These are phyloP conservation scores for Amphibalanus amphitrite DNA, from an alignment of 1,140 invertebrate species.

Conservation along the genomic window DNA sequence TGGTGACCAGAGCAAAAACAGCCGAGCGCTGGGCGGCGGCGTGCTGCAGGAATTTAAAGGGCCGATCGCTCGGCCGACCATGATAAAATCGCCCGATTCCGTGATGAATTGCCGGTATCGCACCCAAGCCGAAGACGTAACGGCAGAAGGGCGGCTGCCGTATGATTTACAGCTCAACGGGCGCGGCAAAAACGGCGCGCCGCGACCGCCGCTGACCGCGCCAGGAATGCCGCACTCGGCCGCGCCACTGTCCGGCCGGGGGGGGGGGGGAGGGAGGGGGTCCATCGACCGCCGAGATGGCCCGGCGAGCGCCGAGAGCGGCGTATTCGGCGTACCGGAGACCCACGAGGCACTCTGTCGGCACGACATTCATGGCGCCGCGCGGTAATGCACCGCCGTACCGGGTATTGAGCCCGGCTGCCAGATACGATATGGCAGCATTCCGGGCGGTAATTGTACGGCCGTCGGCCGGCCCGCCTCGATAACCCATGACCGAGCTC, in stretches of 20 bases:
- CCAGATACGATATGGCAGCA: too few relatives aligned
- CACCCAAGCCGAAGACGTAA: not conserved
- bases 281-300: not conserved
- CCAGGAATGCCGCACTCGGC: not conserved
- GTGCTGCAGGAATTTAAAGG: not conserved
- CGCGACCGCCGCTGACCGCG: not conserved
- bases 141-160: not conserved
- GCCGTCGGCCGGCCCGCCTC: too few relatives aligned
- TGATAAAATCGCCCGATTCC: not conserved
- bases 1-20: slow-evolving; percentile 1
- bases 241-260: too few relatives aligned
- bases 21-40: not conserved
- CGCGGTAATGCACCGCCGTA: too few relatives aligned
- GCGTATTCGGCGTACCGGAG: too few relatives aligned
- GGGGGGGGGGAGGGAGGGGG: not conserved
- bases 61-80: not conserved
- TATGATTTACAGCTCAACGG: not conserved
- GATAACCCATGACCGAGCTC: too few relatives aligned
- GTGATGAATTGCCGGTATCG: not conserved
- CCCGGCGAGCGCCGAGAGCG: too few relatives aligned
- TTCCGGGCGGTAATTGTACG: too few relatives aligned
- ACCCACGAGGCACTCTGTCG: too few relatives aligned
- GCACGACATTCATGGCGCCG: too few relatives aligned
- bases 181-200: not conserved
- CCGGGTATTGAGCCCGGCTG: too few relatives aligned